These are phyloP conservation scores for Babylonia areolata DNA, from an alignment of 1,140 invertebrate species.

Conservation along the genomic window DNA sequence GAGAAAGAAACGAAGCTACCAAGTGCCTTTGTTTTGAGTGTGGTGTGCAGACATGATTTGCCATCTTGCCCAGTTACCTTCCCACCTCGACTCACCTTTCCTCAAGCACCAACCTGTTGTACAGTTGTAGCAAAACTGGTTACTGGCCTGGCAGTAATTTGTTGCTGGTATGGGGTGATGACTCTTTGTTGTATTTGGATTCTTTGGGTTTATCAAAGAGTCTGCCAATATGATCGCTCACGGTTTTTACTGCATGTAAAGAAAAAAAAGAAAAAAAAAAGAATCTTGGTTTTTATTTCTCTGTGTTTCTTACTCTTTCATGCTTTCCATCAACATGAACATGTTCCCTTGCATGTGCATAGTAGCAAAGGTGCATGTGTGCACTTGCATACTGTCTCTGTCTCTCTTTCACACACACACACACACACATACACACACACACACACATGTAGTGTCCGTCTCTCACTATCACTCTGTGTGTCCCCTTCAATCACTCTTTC, in stretches of 20 bases:
- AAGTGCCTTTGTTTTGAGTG: conserved; percentile 7
- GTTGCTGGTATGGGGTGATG: too few relatives aligned
- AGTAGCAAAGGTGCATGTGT: too few relatives aligned
- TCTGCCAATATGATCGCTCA: background rate
- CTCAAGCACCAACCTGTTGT: background rate
- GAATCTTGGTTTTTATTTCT: background rate
- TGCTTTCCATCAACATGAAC: background rate
- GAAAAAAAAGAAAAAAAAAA: too few relatives aligned
- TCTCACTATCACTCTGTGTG: too few relatives aligned
- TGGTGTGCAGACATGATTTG: background rate
- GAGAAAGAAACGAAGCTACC: background rate
- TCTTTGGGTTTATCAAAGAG: background rate
- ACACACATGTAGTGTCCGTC: background rate
- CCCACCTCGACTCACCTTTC: background rate
- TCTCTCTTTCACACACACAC: background rate
- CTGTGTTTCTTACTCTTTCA: background rate
- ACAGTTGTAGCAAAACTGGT: background rate
- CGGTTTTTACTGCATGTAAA: background rate
- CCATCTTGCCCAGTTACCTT: background rate
- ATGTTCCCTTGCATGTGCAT: too few relatives aligned
- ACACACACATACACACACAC: background rate
- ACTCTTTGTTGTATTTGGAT: background rate
- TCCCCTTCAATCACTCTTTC: too few relatives aligned
- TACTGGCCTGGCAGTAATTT: background rate
- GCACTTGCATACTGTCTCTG: background rate